Evolutionary conservation across 2,797 vertebrate species (phyloP), one percentile per base, ranked within the genome.

Genomic region (Hyperoplus lanceolatus): DNA sequence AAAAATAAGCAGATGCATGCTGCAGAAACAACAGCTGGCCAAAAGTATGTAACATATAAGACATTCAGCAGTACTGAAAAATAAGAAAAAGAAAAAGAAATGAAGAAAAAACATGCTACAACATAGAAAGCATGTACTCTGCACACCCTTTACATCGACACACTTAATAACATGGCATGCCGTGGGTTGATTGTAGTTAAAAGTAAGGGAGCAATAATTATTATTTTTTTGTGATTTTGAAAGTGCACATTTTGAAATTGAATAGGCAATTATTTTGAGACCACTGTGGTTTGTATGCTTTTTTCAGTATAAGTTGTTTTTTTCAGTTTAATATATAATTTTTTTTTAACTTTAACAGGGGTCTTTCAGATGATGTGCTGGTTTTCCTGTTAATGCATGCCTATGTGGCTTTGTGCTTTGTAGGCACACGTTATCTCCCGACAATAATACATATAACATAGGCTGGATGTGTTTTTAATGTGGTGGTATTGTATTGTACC

Each of bases 11-110:
- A 74, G 56, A 60, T 55, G 41, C 75, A 51, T 60, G 39, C 41
- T 51, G 48, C 49, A 46, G 55, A 16, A 80, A 80, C 46, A 79
- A 58, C 29, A 65, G 53, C 14, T 41, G 18, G 29, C 5, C 0
- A 29, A 75, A 48, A 51, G 74, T 57, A 70, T 66, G 45, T 50
- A 54, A 51, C 45, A 38, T 58, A 62, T 61, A 59, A 69, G 12
- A 57, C 59, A 29, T 46, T 55, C 39, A 51, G 59, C 15, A 11
- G 18, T 8, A 12, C 51, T 49, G 53, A 51, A 63, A 54, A n/a
- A 4, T 66, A 57, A 50, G 5, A 41, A 60, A 58, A 58, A 1
- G 12, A 61, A 42, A 7, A 38, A 3, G 45, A 43, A 59, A n/a
- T 13, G 8, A 55, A 55, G 58, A 41, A 11, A 5, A 8, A 43